Conservation (phyloP, 92 coral and sea anemone genomes). For the Porites evermanni region DNA sequence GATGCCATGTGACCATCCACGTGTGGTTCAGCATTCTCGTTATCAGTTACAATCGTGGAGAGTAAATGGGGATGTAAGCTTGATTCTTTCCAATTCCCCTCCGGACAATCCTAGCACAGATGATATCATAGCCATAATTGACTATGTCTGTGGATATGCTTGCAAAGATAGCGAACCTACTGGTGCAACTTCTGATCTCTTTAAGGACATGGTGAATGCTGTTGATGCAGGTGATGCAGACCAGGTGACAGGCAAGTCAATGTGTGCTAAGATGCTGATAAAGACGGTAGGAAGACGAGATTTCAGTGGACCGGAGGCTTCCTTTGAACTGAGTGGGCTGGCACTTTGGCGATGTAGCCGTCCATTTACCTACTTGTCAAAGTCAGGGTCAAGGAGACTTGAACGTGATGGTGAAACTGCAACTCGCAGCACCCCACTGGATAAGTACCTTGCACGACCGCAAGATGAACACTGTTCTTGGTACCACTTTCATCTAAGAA, state of each 20-base stretch:
- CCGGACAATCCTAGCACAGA: conserved; percentile 53
- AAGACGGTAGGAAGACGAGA: conserved; percentile 43
- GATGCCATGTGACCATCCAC: conserved; percentile 46
- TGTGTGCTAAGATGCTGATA: conserved; percentile 44
- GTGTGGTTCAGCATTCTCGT: conserved; percentile 34
- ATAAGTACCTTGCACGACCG: conserved; percentile 45
- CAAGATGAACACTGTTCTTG: conserved; percentile 31
- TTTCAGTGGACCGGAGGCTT: conserved; percentile 36
- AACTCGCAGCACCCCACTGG: conserved; percentile 36
- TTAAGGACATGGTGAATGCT: conserved; percentile 55
- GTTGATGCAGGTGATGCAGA: conserved; percentile 21
- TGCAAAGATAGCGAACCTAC: conserved; percentile 60
- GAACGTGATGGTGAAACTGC: conserved; percentile 61
- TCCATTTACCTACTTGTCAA: conserved; percentile 46
- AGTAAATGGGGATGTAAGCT: conserved; percentile 22
- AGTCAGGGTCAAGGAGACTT: conserved; percentile 47
- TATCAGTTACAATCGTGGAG: conserved; percentile 16
- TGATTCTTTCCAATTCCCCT: conserved; percentile 30
- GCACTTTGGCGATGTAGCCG: conserved; percentile 51
- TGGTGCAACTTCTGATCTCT: conserved; percentile 54
- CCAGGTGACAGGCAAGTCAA: conserved; percentile 23
- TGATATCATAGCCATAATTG: conserved; percentile 44
- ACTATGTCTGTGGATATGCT: conserved; percentile 49
- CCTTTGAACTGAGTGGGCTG: conserved; percentile 40
- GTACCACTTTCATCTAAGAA: conserved; percentile 19